phyloP scores from a whole-genome alignment of 2,113 vertebrate species.

The Eidolon helvum region DNA sequence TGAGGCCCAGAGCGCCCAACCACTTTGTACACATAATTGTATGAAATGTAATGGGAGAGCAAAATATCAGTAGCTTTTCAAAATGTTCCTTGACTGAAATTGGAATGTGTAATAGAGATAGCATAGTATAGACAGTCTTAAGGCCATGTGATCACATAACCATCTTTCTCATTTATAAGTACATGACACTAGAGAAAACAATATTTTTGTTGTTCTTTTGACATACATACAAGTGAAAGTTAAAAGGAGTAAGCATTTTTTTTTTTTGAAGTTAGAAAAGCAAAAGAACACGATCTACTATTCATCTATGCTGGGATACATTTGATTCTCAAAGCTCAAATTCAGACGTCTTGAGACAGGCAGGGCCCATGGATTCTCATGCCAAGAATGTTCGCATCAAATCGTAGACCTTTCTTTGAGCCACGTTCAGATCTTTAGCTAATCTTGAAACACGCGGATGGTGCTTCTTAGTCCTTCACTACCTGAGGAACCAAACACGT shows the following conservation, averaged over 20 bases:
- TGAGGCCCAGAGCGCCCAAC: conserved; percentile 61
- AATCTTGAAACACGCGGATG: neutral
- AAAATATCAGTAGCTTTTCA: conserved; percentile 50
- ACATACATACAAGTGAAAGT: neutral
- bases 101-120: neutral
- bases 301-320: neutral
- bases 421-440: neutral
- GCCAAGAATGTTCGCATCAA: neutral
- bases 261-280: neutral
- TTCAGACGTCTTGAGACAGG: neutral
- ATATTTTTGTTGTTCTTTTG: conserved; percentile 27
- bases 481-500: neutral
- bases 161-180: conserved; percentile 67
- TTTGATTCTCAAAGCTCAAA: neutral
- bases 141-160: conserved; percentile 72
- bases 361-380: neutral
- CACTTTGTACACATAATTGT: conserved; percentile 68
- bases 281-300: neutral
- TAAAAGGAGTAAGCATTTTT: neutral
- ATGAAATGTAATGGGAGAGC: conserved; percentile 70
- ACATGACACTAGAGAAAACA: conserved; percentile 2
- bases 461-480: neutral
- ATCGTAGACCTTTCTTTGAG: neutral
- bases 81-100: conserved; percentile 69
- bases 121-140: conserved; percentile 58